phyloP scores from a whole-genome alignment of 2,888 invertebrate genomes.

The Tipula vernalis region DNA sequence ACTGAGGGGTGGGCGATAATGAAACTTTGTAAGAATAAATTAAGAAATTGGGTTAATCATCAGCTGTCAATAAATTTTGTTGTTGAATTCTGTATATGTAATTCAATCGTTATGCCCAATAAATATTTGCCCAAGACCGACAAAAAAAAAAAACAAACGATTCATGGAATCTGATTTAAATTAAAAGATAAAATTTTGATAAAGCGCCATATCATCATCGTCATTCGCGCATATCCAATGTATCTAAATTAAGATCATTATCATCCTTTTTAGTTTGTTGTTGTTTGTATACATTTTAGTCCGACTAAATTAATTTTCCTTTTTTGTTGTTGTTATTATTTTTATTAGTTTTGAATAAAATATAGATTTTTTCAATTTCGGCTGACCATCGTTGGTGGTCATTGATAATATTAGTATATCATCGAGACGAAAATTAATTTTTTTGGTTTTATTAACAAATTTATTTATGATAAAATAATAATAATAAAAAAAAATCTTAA shows the following conservation, averaged over 20 bases:
- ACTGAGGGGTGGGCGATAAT: neutral
- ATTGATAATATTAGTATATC: neutral
- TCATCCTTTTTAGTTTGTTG: neutral
- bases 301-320: slow-evolving; percentile 7
- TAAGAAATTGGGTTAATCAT: neutral
- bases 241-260: slow-evolving; percentile 8
- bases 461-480: neutral
- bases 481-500: neutral
- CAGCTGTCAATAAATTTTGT: neutral
- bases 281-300: neutral
- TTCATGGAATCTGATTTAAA: neutral
- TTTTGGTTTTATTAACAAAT: neutral
- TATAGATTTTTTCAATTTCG: neutral
- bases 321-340: neutral
- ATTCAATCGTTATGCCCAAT: neutral
- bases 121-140: neutral
- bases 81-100: neutral
- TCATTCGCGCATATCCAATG: neutral
- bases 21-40: neutral
- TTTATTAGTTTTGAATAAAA: neutral
- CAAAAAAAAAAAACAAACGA: neutral
- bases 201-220: slow-evolving; percentile 5
- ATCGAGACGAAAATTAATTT: neutral
- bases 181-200: neutral
- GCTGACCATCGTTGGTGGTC: neutral